Base-by-base conservation (phyloP, 2,888 invertebrate species). In the Salticus scenicus region DNA sequence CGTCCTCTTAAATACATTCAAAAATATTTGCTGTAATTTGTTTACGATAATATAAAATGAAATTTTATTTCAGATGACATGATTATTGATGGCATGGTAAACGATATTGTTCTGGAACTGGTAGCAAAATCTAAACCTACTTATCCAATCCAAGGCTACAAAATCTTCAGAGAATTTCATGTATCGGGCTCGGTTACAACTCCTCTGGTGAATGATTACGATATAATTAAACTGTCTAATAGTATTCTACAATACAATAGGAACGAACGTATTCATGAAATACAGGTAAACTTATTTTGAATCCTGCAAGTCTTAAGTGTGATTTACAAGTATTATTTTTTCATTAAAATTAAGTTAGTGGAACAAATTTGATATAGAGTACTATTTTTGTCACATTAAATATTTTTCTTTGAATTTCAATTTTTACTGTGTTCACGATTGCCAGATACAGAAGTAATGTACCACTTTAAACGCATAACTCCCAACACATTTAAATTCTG, bases 261-360 rank as follows among this genome's bases (percentile, higher is more conserved):
- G 14, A 64, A 80, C n/a, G 80, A 72, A 12, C 27, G 67, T 10
- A n/a, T 86, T 2, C 47, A 63, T 0, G 63, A 70, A 14, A 4
- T 71, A 5, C 80, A 86, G 67, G 86, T 85, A 80, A 42, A 27
- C n/a, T n/a, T n/a, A n/a, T n/a, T n/a, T n/a, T n/a, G n/a, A n/a
- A n/a, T 51, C 12, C 20, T 17, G 28, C 7, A 30, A 1, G 27
- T 5, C 17, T 24, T 24, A n/a, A 4, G 8, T 0, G 20, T 64
- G 64, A 1, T 64, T 27, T 12, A 14, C 2, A 64, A 24, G 17
- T 5, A 24, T 0, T 24, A 24, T 7, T 5, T 10, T 10, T n/a
- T n/a, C n/a, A n/a, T n/a, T n/a, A n/a, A n/a, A n/a, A n/a, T n/a
- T n/a, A n/a, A n/a, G n/a, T n/a, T n/a, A n/a, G n/a, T n/a, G n/a